Evolutionary conservation across 2,888 invertebrate genomes (phyloP).

Genomic region (Xylota sylvarum): DNA sequence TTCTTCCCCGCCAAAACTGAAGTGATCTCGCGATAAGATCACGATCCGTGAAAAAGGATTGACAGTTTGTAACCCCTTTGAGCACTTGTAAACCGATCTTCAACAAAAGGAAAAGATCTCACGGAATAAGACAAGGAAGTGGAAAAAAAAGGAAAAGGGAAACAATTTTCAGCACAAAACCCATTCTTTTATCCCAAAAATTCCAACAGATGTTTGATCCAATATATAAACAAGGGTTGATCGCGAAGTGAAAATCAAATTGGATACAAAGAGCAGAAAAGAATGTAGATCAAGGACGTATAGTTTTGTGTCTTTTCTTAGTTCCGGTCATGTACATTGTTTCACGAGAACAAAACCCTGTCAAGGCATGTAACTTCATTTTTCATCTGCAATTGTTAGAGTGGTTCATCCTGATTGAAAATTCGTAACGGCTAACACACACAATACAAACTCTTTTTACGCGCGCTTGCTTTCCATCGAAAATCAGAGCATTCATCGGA

Average conservation of each 20-base stretch:
- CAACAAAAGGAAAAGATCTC: conserved; percentile 25
- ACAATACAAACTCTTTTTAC: conserved; percentile 20
- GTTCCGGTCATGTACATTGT: conserved; percentile 9
- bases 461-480: conserved; percentile 21
- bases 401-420: conserved; percentile 47
- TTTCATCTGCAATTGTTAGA: conserved; percentile 29
- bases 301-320: no score
- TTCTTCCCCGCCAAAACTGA: not conserved
- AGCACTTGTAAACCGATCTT: conserved; percentile 31
- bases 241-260: conserved; percentile 43
- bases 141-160: not conserved
- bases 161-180: conserved; percentile 46
- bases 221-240: conserved; percentile 46
- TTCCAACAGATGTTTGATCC: conserved; percentile 17
- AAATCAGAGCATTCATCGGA: conserved; percentile 7
- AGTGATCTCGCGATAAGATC: conserved; percentile 48
- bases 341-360: not conserved
- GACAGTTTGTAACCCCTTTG: conserved; percentile 42
- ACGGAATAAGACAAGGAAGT: conserved; percentile 44
- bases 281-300: conserved; percentile 52
- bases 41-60: conserved; percentile 28
- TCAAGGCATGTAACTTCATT: conserved; percentile 25
- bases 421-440: conserved; percentile 67
- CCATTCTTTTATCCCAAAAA: conserved; percentile 47
- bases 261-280: conserved; percentile 24